A percentile compares a stretch with the other conserved stretches of the same genome.
Conservation (phyloP, 2,888 invertebrate genomes). For the Odontocolon sp. region DNA sequence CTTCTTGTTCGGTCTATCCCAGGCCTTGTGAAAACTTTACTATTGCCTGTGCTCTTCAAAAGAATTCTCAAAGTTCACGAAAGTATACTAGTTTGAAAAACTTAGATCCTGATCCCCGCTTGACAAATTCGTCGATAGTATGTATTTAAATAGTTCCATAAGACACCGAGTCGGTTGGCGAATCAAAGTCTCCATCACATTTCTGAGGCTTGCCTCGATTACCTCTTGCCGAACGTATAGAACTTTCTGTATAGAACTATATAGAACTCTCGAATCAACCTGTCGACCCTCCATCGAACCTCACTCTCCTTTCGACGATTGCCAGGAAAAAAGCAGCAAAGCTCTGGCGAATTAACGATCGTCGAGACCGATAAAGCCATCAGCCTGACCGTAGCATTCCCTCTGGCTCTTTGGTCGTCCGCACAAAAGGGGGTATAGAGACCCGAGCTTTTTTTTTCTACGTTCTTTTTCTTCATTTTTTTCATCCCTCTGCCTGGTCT, state of each 20-base stretch:
- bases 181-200: slow-evolving; percentile 5
- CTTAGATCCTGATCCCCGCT: slow-evolving; percentile 8
- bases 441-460: slow-evolving; percentile 26
- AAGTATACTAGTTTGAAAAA: background rate
- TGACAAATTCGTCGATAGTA: slow-evolving; percentile 27
- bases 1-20: slow-evolving; percentile 19
- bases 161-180: no score
- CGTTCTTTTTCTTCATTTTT: slow-evolving; percentile 31
- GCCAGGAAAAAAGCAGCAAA: slow-evolving; percentile 51
- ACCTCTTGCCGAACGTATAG: background rate
- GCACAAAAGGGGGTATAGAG: slow-evolving; percentile 41
- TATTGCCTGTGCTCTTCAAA: background rate
- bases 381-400: slow-evolving; percentile 47
- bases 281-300: slow-evolving; percentile 6
- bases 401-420: slow-evolving; percentile 30
- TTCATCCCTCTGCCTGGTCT: slow-evolving; percentile 27
- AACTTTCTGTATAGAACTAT: background rate
- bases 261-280: slow-evolving; percentile 7
- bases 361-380: slow-evolving; percentile 60
- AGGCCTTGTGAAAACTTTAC: slow-evolving; percentile 18
- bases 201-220: background rate
- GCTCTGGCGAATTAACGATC: slow-evolving; percentile 67
- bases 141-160: no score
- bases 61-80: slow-evolving; percentile 1
- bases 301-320: slow-evolving; percentile 24